Base-by-base conservation (phyloP, 2,797 vertebrate genomes). In the Dipus sagitta region DNA sequence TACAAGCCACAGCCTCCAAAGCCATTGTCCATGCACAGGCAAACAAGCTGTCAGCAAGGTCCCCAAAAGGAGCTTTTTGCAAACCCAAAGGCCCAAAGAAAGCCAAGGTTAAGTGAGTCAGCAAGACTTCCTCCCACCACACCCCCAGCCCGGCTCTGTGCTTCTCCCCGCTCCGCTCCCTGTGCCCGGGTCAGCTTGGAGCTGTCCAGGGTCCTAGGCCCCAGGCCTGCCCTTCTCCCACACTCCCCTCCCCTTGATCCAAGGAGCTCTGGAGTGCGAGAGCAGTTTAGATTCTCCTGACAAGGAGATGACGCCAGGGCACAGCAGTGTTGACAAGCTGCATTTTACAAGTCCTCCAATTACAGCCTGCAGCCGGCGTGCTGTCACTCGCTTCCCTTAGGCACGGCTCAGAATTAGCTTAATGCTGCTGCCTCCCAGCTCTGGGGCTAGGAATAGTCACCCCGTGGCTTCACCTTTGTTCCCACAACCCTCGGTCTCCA, bases 271-370 rank as follows among this genome's bases (percentile, higher is more conserved):
- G 14, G 70, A 94, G 54, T 34, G 0, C 0, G 54, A 80, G 76
- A 64, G 75, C 5, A 75, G 64, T 79, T 95, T 78, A 23, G 78
- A 81, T 86, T 67, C 82, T 8, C 3, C 21, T 71, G 88, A 93
- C 90, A 88, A 85, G 88, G 72, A 92, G 85, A 91, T 23, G 70
- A 94, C 90, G 74, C 82, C 72, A 42, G 1, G 92, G 64, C 74
- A 1, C 78, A 38, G 87, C 94, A 10, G 71, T 24, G 94, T 94
- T 97, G 97, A 98, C 96, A 97, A 93, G 96, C 90, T 97, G 94
- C 94, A 90, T 98, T 97, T 98, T 96, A 94, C 96, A 96, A 96
- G 95, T 97, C 96, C 94, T 24, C 82, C 97, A 98, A 96, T 98
- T 97, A 98, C 96, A 95, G 89, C 94, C 94, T 96, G 96, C 94